Evolutionary conservation across 1,140 invertebrate species (phyloP).

Genomic region (Dysdera silvatica): DNA sequence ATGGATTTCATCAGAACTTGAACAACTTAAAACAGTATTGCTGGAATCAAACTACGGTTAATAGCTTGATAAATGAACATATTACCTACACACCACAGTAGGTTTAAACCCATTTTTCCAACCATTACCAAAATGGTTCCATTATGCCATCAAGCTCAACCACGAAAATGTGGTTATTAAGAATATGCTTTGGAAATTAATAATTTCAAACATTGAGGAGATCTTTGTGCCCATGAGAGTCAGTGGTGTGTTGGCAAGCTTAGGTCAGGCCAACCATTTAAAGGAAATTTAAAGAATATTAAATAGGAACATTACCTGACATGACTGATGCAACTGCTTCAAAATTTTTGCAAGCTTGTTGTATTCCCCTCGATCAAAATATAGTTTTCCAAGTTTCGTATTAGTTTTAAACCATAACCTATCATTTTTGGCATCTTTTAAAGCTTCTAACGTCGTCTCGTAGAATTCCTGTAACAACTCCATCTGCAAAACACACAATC

Average conservation of each 20-base stretch:
- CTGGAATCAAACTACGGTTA: too few species aligned
- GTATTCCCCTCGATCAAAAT: constrained; percentile 93
- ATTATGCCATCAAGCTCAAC: too few species aligned
- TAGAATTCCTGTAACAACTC: constrained; percentile 99
- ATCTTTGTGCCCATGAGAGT: too few species aligned
- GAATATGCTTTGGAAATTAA: background rate
- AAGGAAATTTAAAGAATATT: background rate
- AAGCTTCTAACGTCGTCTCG: constrained; percentile 94
- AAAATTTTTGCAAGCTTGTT: constrained; percentile 91
- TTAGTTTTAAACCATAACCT: constrained; percentile 99
- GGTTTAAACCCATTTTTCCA: too few species aligned
- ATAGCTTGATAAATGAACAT: too few species aligned
- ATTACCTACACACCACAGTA: too few species aligned
- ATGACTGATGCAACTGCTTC: constrained; percentile 94
- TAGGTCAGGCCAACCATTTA: background rate
- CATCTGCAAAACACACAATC: constrained; percentile 75
- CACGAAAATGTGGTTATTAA: too few species aligned
- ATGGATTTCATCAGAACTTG: too few species aligned
- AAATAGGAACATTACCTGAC: constrained; percentile 59
- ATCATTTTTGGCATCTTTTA: constrained; percentile 99
- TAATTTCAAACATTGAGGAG: too few species aligned
- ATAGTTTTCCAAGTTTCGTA: constrained; percentile 93
- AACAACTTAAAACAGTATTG: too few species aligned
- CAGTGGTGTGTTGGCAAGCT: too few species aligned
- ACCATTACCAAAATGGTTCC: too few species aligned